Conservation (phyloP, 92 coral and sea anemone genomes). For the Phenganax marumi region DNA sequence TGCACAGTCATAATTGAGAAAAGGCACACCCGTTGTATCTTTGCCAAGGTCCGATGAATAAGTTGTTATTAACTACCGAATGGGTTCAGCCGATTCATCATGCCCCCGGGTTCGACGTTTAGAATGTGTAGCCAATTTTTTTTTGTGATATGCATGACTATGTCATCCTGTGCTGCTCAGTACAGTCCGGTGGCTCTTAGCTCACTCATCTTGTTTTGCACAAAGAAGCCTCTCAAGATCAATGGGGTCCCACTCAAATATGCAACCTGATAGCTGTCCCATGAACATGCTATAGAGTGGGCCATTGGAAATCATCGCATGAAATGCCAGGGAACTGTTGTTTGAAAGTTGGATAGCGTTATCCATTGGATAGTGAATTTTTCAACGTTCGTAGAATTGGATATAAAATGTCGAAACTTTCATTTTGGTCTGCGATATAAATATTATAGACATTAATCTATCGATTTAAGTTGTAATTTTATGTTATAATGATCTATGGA, state of each 20-base stretch:
- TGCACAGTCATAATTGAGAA: conserved; percentile 25
- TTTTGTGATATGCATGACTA: conserved; percentile 24
- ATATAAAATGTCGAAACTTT: too few species aligned
- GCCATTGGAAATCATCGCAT: conserved; percentile 55
- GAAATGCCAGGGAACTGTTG: too few species aligned
- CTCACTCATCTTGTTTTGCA: conserved; percentile 44
- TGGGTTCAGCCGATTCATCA: neutral
- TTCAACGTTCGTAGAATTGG: too few species aligned
- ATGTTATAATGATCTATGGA: too few species aligned
- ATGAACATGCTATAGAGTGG: conserved; percentile 43
- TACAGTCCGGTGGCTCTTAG: neutral
- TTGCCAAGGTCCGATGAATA: conserved; percentile 24
- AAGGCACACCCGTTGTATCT: conserved; percentile 50
- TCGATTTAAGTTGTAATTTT: conserved; percentile 14
- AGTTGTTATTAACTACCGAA: conserved; percentile 15
- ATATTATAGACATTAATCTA: too few species aligned
- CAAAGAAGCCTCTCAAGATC: conserved; percentile 23
- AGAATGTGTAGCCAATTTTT: conserved; percentile 30
- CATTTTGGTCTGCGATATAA: too few species aligned
- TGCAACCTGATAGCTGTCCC: too few species aligned
- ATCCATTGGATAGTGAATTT: too few species aligned
- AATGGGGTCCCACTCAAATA: conserved; percentile 46
- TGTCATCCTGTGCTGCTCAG: neutral
- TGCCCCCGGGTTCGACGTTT: conserved; percentile 36
- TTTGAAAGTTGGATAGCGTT: too few species aligned